phyloP scores from a whole-genome alignment of 2,888 invertebrate species.

The Amiota minor region DNA sequence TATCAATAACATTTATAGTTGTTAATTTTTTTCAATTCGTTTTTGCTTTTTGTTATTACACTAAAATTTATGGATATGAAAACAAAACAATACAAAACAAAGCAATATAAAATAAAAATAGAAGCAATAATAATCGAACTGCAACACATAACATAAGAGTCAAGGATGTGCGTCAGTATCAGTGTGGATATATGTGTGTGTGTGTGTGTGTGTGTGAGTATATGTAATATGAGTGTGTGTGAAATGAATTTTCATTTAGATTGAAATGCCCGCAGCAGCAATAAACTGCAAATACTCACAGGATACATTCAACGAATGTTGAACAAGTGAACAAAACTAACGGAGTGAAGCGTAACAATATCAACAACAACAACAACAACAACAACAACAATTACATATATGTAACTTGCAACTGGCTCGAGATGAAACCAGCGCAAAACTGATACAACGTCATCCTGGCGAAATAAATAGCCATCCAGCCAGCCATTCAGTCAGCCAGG shows the following conservation, averaged over 20 bases:
- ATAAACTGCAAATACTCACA: conserved; percentile 46
- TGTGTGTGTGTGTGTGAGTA: conserved; percentile 11
- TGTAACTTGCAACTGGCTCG: background rate
- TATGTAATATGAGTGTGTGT: background rate
- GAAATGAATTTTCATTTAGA: conserved; percentile 50
- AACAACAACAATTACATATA: background rate
- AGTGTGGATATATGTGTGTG: background rate
- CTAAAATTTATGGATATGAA: conserved; percentile 12
- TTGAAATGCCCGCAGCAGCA: conserved; percentile 51
- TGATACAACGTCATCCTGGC: conserved; percentile 26
- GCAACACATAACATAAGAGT: background rate
- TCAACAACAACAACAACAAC: background rate
- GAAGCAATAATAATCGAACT: conserved; percentile 2
- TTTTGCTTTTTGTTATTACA: background rate
- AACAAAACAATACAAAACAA: conserved; percentile 3
- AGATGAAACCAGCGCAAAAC: conserved; percentile 10
- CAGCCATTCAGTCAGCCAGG: background rate
- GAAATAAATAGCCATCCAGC: conserved; percentile 28
- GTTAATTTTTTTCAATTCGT: conserved; percentile 18
- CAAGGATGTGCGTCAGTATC: background rate
- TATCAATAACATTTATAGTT: conserved; percentile 22
- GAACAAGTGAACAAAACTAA: background rate
- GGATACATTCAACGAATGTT: background rate
- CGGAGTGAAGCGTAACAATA: no score
- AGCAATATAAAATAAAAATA: background rate